Percentiles rank a stretch among this genome's conserved stretches.
Evolutionary conservation across 2,797 vertebrate species (phyloP).

Genomic region (Mycteria americana): DNA sequence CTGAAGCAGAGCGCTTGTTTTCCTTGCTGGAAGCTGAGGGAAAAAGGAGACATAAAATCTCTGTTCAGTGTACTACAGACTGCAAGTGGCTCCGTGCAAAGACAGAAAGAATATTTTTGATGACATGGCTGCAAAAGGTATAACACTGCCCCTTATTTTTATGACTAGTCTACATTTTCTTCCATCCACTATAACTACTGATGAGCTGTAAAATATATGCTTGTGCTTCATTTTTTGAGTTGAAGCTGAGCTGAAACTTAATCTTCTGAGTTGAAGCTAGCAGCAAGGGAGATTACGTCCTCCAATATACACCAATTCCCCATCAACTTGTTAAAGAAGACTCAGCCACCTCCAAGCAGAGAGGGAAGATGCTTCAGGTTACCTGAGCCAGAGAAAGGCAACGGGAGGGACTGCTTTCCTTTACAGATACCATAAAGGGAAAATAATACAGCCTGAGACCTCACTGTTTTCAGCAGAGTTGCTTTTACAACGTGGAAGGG

Average conservation of each 20-base stretch:
- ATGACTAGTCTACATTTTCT: neutral
- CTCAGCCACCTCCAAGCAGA: neutral
- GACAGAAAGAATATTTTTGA: neutral
- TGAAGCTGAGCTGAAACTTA: neutral
- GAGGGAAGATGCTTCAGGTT: neutral
- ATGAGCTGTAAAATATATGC: neutral
- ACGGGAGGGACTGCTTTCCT: neutral
- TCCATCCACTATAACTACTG: neutral
- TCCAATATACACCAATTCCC: neutral
- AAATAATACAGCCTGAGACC: neutral
- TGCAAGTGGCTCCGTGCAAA: neutral
- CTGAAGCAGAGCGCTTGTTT: slow-evolving; percentile 7
- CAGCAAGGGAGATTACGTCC: neutral
- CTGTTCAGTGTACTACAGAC: neutral
- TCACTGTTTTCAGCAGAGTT: neutral
- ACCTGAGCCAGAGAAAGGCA: neutral
- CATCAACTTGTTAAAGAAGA: neutral
- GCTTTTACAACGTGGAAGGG: neutral
- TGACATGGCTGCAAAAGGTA: neutral
- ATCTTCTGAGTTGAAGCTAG: neutral
- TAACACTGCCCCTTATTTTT: neutral
- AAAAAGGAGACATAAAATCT: neutral
- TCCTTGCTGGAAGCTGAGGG: neutral
- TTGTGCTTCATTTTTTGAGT: neutral
- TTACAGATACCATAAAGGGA: neutral